Base-by-base conservation (phyloP, 2,888 invertebrate genomes). In the Xestobium rufovillosum region DNA sequence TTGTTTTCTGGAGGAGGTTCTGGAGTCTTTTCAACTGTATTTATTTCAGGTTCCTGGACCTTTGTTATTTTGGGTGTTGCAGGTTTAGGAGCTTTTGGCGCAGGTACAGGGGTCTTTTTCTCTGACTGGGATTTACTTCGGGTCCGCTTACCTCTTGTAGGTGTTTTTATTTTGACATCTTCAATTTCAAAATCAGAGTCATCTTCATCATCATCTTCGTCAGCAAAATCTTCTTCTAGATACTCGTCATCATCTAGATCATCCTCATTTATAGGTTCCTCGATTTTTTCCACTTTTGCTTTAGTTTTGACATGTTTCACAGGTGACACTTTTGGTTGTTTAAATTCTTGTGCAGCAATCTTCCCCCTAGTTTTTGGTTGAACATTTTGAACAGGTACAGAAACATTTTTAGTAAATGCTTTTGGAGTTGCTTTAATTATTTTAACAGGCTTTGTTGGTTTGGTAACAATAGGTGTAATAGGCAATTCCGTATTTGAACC, bases 161-260 rank as follows among this genome's bases (percentile, higher is more conserved):
- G 25, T 14, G 41, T 31, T 4, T 39, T 39, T 39, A 47, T 51
- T 2, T 44, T 36, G 26, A 48, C 50, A 27, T 61, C 53, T 31
- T 59, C 57, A 25, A 60, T 37, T 43, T 63, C 63, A 45, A 59
- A 65, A 50, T 76, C 69, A 48, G 75, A 75, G 51, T 75, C 75
- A 58, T 75, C 59, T 34, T 59, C 60, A 46, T 65, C 62, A 44
- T 65, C 63, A 13, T 61, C 59, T 38, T 53, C 48, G 34, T 54
- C 59, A 34, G 53, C 41, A 31, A 50, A 43, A 37, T 54, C 57
- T 27, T 59, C 71, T 41, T 72, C 72, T 47, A 65, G 67, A 53
- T 72, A 72, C 37, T 72, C 70, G 39, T 76, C 72, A 23, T 75
- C 48, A 27, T 50, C 48, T 19, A 29, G 28, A 26, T 36, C 37